phyloP scores from a whole-genome alignment of 2,888 invertebrate genomes.

The Nemurella pictetii region DNA sequence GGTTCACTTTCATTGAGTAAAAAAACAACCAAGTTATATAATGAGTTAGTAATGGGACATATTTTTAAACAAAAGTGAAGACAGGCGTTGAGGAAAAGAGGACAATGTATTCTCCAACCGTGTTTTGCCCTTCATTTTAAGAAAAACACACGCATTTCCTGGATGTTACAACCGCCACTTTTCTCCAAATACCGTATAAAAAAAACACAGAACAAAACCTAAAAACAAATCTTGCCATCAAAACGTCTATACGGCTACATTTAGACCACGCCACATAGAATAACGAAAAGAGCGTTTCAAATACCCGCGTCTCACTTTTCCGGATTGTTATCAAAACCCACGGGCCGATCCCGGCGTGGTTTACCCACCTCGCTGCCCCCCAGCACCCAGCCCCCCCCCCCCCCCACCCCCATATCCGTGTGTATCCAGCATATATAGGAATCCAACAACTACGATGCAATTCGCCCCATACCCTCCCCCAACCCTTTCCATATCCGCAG shows the following conservation, averaged over 20 bases:
- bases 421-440: not conserved
- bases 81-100: no score
- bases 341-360: constrained; percentile 1
- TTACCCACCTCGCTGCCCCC: not conserved
- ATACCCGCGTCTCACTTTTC: not conserved
- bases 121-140: no score
- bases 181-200: no score
- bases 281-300: not conserved
- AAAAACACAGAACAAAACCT: not conserved
- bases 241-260: not conserved
- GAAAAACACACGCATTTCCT: no score
- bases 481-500: not conserved
- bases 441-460: not conserved
- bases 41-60: no score
- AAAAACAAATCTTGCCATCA: not conserved
- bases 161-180: no score
- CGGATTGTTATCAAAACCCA: not conserved
- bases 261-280: not conserved
- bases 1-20: no score
- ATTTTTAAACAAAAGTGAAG: no score
- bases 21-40: no score
- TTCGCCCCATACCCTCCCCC: constrained; percentile 2
- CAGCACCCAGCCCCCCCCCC: not conserved
- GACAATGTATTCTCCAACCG: no score
- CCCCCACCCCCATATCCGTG: not conserved